Conservation (phyloP, 2,888 invertebrate genomes). For the Drosophila limbata region DNA sequence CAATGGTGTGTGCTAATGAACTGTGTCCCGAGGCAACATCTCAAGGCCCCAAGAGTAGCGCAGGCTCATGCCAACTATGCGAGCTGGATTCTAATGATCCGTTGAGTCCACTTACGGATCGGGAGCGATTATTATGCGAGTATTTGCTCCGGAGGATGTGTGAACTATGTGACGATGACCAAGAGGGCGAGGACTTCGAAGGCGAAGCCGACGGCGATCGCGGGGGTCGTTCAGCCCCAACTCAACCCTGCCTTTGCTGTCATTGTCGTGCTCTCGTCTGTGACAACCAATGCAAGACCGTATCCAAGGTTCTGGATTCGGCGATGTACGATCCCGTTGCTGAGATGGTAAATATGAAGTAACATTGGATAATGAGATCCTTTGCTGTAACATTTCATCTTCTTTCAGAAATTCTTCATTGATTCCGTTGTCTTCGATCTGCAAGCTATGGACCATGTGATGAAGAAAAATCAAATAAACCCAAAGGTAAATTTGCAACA, state of each 20-base stretch:
- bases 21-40: not conserved
- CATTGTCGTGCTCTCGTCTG: slow-evolving; percentile 68
- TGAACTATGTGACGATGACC: slow-evolving; percentile 28
- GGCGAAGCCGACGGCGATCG: not conserved
- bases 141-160: slow-evolving; percentile 47
- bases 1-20: not conserved
- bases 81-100: not conserved
- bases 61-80: not conserved
- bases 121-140: slow-evolving; percentile 49
- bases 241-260: slow-evolving; percentile 67
- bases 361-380: no score
- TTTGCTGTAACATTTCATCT: not conserved
- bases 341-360: slow-evolving; percentile 56
- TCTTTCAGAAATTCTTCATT: slow-evolving; percentile 78
- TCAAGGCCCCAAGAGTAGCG: not conserved
- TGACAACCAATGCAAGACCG: slow-evolving; percentile 58
- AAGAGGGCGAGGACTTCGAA: slow-evolving; percentile 4
- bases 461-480: slow-evolving; percentile 57
- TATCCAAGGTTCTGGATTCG: slow-evolving; percentile 59
- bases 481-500: slow-evolving; percentile 51
- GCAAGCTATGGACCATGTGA: slow-evolving; percentile 77
- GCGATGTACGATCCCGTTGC: slow-evolving; percentile 55
- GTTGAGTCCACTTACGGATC: slow-evolving; percentile 38
- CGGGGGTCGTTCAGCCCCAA: not conserved
- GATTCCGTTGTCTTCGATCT: slow-evolving; percentile 80